Percentiles rank a stretch among this genome's conserved stretches.
Conservation (phyloP, 2,797 vertebrate genomes). For the Acanthornis magna region DNA sequence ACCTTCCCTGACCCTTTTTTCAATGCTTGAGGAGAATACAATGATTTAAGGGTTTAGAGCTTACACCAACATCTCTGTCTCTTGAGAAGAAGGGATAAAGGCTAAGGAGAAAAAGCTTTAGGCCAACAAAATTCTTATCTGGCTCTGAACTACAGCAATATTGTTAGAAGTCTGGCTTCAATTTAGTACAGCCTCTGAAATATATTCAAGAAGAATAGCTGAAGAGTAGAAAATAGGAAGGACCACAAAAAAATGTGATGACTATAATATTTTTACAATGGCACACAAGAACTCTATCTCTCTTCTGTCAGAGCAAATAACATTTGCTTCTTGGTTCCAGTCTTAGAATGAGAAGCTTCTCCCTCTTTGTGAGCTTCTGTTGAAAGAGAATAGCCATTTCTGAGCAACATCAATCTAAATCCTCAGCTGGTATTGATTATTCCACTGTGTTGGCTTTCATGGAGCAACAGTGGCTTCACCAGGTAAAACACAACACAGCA, state of each 20-base stretch:
- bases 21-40: not conserved
- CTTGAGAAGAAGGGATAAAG: not conserved
- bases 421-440: not conserved
- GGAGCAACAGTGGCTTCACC: not conserved
- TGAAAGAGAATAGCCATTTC: not conserved
- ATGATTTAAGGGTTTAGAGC: not conserved
- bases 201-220: not conserved
- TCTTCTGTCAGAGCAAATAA: not conserved
- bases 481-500: not conserved
- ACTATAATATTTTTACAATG: not conserved
- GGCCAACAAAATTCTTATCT: not conserved
- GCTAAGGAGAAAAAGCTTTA: not conserved
- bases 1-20: not conserved
- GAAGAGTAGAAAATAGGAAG: not conserved
- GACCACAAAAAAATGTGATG: not conserved
- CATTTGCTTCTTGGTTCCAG: not conserved
- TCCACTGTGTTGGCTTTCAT: not conserved
- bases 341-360: not conserved
- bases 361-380: not conserved
- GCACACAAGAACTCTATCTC: accelerated
- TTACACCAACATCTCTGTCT: not conserved
- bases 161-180: not conserved
- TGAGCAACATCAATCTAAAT: not conserved
- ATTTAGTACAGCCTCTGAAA: not conserved
- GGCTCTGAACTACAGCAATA: not conserved